Evolutionary conservation across 2,113 vertebrate genomes (phyloP), one percentile per base, ranked within the genome.

Genomic region (Malurus cyaneus): DNA sequence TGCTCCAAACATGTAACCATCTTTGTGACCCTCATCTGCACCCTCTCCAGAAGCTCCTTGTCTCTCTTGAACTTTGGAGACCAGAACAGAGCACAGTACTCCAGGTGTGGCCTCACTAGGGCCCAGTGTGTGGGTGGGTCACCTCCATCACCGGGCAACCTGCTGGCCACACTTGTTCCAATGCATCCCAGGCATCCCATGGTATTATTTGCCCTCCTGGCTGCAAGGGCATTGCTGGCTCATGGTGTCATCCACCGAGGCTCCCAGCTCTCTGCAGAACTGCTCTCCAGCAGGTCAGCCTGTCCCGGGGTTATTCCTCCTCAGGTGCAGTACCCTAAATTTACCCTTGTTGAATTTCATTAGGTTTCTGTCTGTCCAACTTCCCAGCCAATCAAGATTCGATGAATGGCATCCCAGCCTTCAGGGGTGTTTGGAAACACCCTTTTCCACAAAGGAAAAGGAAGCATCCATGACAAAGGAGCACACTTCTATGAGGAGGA

Each of bases 1-100:
- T 32, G 52, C 12, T 52, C 36, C 18, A 73, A n/a, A 49, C 4
- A 10, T 0, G 0, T 39, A 39, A 69, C 14, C 20, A 59, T 46
- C 46, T 24, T 39, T 74, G 36, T 29, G 23, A 28, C 23, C 19
- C 5, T 53, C 24, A n/a, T 31, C 1, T n/a, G 24, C 6, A 74
- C 24, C 14, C 11, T 29, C 39, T 60, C 13, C 46, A 89, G 28
- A 14, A 53, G n/a, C 9, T 47, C 24, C 29, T 47, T 34, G 6
- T 54, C 17, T 60, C 54, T 8, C 54, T 44, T 53, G 32, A 53
- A n/a, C 28, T 60, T 32, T 34, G 16, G 29, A 81, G 39, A 29
- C 6, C n/a, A 46, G 24, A 67, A 47, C 3, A 6, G 19, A 54
- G 47, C 29, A 61, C n/a, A 47, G 3, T 11, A 25, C 7, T 46